A percentile compares a stretch with the other conserved stretches of the same genome.
Evolutionary conservation across 2,888 invertebrate species (phyloP).

Genomic region (Pandemis heparana): DNA sequence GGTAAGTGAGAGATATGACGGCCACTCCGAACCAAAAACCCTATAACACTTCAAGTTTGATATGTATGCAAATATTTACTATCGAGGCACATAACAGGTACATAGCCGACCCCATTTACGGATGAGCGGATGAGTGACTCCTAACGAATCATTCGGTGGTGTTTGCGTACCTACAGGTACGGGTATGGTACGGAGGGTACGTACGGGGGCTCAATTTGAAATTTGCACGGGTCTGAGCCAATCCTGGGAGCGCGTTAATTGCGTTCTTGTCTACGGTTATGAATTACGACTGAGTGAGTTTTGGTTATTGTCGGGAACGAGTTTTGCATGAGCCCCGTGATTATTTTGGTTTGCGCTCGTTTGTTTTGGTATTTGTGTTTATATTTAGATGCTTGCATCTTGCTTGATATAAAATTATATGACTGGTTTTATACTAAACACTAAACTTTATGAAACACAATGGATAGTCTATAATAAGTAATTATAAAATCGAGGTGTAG

Average conservation of each 20-base stretch:
- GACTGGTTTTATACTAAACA: no score
- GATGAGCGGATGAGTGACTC: conserved; percentile 79
- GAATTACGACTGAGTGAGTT: conserved; percentile 41
- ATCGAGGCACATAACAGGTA: conserved; percentile 77
- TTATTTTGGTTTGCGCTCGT: conserved; percentile 17
- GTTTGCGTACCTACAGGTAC: conserved; percentile 52
- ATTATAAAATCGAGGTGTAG: no score
- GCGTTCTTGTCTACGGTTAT: conserved; percentile 68
- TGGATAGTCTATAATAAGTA: no score
- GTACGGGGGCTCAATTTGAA: conserved; percentile 71
- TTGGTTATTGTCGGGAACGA: conserved; percentile 33
- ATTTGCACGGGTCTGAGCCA: conserved; percentile 61
- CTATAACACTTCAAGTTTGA: conserved; percentile 66
- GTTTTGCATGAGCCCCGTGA: conserved; percentile 26
- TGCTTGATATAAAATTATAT: no score
- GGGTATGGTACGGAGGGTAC: conserved; percentile 57
- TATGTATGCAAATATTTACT: conserved; percentile 84
- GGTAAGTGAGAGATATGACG: conserved; percentile 51
- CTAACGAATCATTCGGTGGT: conserved; percentile 72
- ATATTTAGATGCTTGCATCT: not conserved
- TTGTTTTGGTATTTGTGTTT: not conserved
- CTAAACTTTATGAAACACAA: no score
- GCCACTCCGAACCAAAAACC: conserved; percentile 46
- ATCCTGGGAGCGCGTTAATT: conserved; percentile 68
- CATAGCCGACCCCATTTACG: conserved; percentile 77